Evolutionary conservation across 53 echinoderm and acorn worm genomes (phyloP).

Genomic region (Glandiceps talaboti): DNA sequence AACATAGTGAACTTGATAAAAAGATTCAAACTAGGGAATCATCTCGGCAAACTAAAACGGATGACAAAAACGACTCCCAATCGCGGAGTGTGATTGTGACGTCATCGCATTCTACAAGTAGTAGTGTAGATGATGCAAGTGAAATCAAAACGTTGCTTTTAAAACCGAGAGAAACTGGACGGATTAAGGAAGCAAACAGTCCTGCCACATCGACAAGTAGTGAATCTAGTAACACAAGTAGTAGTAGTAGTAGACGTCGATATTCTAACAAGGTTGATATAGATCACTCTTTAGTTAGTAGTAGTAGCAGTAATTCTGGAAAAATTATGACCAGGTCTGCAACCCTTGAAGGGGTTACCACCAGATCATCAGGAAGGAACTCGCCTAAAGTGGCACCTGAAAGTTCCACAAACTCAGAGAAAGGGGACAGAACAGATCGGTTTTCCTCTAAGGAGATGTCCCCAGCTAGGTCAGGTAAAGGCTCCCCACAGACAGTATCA

Average conservation of each 20-base stretch:
- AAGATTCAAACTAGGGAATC: neutral
- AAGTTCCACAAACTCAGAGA: neutral
- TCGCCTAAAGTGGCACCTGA: neutral
- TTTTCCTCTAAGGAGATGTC: no score
- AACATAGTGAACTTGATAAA: neutral
- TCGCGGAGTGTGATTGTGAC: neutral
- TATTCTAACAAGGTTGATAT: neutral
- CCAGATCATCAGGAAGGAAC: neutral
- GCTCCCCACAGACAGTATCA: neutral
- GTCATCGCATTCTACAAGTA: neutral
- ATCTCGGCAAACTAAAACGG: neutral
- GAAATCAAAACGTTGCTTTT: conserved; percentile 88
- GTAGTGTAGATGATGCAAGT: conserved; percentile 50
- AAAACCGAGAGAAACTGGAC: conserved; percentile 33
- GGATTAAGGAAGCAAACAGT: conserved; percentile 35
- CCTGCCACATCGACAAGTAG: conserved; percentile 33
- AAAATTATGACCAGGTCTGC: neutral
- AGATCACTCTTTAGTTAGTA: neutral
- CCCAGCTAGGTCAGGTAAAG: neutral
- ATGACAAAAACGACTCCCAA: neutral
- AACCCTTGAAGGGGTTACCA: neutral
- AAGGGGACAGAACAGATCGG: neutral
- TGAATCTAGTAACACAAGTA: conserved; percentile 25
- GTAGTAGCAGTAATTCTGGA: neutral
- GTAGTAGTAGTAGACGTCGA: conserved; percentile 7